Percentiles rank a stretch among this genome's conserved stretches.
phyloP scores from a whole-genome alignment of 2,113 vertebrate species.

The Cavia aperea region DNA sequence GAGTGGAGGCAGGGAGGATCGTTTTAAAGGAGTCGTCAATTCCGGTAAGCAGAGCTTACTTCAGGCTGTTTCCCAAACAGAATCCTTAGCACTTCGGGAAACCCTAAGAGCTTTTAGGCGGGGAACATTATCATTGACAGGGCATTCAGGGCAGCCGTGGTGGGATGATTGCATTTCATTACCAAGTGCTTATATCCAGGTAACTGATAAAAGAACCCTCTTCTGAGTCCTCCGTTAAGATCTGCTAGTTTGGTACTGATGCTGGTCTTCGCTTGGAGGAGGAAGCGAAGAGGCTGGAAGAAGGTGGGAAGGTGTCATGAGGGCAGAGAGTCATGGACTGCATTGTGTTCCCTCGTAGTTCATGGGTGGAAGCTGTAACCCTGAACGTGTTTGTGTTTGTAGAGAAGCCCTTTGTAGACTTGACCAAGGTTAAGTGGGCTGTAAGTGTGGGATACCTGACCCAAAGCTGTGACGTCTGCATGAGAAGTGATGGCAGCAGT shows the following conservation, averaged over 20 bases:
- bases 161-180: neutral
- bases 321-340: neutral
- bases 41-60: conserved; percentile 38
- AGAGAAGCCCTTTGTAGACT: neutral
- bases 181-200: neutral
- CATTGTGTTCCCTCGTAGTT: neutral
- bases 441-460: neutral
- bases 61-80: conserved; percentile 17
- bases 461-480: neutral
- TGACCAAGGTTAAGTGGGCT: neutral
- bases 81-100: conserved; percentile 2
- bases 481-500: neutral
- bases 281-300: neutral
- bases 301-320: neutral
- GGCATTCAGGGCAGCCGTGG: neutral
- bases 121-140: neutral
- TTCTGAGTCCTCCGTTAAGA: neutral
- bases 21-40: conserved; percentile 34
- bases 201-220: neutral
- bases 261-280: neutral
- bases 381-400: neutral
- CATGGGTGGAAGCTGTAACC: neutral
- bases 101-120: conserved; percentile 6
- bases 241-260: neutral
- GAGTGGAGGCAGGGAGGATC: neutral